Percentiles rank a stretch among this genome's conserved stretches.
Conservation (phyloP, 2,888 invertebrate species). For the Cataglyphis albicans region DNA sequence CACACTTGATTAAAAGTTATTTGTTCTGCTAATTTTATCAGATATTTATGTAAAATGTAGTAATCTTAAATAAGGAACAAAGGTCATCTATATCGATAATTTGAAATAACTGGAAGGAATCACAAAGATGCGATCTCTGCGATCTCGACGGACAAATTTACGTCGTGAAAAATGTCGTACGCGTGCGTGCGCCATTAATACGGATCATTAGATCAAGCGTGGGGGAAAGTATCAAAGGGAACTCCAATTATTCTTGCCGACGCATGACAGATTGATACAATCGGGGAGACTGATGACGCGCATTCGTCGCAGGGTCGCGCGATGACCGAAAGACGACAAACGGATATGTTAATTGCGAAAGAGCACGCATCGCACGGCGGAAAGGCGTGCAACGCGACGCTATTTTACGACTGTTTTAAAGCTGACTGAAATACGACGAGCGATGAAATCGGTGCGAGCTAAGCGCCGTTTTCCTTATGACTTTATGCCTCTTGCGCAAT, state of each 20-base stretch:
- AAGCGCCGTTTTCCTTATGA: slow-evolving; percentile 69
- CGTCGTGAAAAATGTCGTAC: slow-evolving; percentile 35
- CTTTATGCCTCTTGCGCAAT: slow-evolving; percentile 71
- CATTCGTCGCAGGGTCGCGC: slow-evolving; percentile 41
- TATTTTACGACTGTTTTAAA: slow-evolving; percentile 72
- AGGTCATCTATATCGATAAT: background rate
- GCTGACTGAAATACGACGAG: slow-evolving; percentile 67
- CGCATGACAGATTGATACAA: slow-evolving; percentile 56
- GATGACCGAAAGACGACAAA: slow-evolving; percentile 56
- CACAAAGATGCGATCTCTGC: background rate
- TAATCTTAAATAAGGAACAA: background rate
- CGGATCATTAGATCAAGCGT: slow-evolving; percentile 51
- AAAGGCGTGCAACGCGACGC: slow-evolving; percentile 51
- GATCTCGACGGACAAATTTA: slow-evolving; percentile 17
- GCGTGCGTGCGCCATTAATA: slow-evolving; percentile 40
- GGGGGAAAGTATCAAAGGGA: slow-evolving; percentile 37
- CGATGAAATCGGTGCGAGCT: slow-evolving; percentile 70
- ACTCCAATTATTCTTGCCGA: slow-evolving; percentile 55
- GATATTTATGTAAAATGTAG: background rate
- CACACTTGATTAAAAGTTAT: background rate
- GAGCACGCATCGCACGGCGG: slow-evolving; percentile 42
- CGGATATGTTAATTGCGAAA: slow-evolving; percentile 68
- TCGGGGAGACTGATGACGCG: slow-evolving; percentile 47
- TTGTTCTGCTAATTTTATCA: background rate
- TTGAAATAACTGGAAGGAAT: background rate